Evolutionary conservation across 2,113 vertebrate genomes (phyloP), one percentile per base, ranked within the genome.

Genomic region (Geothlypis trichas): DNA sequence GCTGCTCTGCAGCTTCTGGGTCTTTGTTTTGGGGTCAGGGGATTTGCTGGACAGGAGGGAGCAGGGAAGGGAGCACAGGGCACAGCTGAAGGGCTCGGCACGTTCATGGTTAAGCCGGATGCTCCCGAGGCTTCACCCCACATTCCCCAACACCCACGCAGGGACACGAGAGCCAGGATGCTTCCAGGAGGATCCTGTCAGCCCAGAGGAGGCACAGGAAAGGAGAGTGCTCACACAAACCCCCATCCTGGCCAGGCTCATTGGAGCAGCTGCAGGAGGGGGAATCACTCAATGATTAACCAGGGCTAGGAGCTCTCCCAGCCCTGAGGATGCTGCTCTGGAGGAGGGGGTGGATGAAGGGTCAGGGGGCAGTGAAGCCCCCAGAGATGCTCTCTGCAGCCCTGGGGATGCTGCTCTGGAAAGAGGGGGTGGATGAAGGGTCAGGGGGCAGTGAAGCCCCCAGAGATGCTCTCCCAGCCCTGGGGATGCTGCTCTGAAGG

Each of bases 81-180:
- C 17, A 2, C 1, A 6, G 84, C 41, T 22, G 90, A 46, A 81
- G 72, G 44, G 78, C 42, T 49, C 5, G 0, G 94, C 35, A 52
- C 1, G 0, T 6, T 61, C 63, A 42, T 0, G 9, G 90, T 69
- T 89, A 57, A 91, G 28, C 4, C 0, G 11, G 73, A 61, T 69
- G 86, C 55, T 92, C 91, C 82, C 7, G 69, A 1, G 12, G 86
- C 74, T 90, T 78, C 89, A 69, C 22, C 72, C 57, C 3, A 2
- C 41, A 54, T 78, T 87, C 75, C 86, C 30, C 4, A 74, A 33
- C 58, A 8, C 72, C 77, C 84, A 79, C 30, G 6, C 68, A 63
- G 0, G 2, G 49, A 81, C 55, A 87, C 1, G 18, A 58, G 51
- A 59, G 59, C 13, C 49, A 20, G 33, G 89, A 46, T 69, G 93